Percentiles rank a stretch among this genome's conserved stretches.
phyloP scores from a whole-genome alignment of 2,797 vertebrate genomes.

The Podarcis lilfordi region DNA sequence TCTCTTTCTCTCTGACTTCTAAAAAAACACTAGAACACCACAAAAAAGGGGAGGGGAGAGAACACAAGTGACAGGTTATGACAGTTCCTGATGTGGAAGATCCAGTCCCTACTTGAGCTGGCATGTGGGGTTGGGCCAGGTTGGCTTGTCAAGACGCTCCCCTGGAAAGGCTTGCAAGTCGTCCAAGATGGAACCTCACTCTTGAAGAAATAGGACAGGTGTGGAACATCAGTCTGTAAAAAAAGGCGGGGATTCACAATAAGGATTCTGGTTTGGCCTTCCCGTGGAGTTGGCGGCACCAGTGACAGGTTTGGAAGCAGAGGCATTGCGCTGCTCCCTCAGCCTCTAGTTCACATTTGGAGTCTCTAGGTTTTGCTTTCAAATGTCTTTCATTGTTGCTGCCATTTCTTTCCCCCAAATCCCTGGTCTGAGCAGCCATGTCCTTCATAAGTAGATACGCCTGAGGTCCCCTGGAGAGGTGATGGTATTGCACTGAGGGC shows the following conservation, averaged over 20 bases:
- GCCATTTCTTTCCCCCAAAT: conserved; percentile 53
- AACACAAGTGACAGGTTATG: conserved; percentile 72
- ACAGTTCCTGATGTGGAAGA: conserved; percentile 61
- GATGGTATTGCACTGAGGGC: conserved; percentile 99
- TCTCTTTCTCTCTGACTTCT: conserved; percentile 74
- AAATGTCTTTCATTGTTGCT: conserved; percentile 61
- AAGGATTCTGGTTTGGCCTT: conserved; percentile 60
- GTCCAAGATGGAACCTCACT: conserved; percentile 61
- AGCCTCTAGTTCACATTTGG: conserved; percentile 62
- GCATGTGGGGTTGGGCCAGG: conserved; percentile 44
- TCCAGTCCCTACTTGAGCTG: conserved; percentile 66
- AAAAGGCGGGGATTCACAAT: conserved; percentile 66
- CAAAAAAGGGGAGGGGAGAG: conserved; percentile 73
- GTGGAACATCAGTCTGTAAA: conserved; percentile 65
- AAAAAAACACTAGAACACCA: conserved; percentile 86
- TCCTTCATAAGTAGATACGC: conserved; percentile 97
- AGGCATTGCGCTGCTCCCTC: conserved; percentile 61
- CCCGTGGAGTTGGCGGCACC: conserved; percentile 59
- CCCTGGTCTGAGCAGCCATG: conserved; percentile 60
- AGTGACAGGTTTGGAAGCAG: conserved; percentile 39
- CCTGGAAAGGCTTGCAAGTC: conserved; percentile 54
- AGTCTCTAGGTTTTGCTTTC: conserved; percentile 62
- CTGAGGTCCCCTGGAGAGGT: conserved; percentile 97
- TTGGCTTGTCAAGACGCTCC: conserved; percentile 58
- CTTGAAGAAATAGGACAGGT: conserved; percentile 37